These are phyloP conservation scores for Notothenia rossii DNA, from an alignment of 2,113 vertebrate genomes.

Conservation along the genomic window DNA sequence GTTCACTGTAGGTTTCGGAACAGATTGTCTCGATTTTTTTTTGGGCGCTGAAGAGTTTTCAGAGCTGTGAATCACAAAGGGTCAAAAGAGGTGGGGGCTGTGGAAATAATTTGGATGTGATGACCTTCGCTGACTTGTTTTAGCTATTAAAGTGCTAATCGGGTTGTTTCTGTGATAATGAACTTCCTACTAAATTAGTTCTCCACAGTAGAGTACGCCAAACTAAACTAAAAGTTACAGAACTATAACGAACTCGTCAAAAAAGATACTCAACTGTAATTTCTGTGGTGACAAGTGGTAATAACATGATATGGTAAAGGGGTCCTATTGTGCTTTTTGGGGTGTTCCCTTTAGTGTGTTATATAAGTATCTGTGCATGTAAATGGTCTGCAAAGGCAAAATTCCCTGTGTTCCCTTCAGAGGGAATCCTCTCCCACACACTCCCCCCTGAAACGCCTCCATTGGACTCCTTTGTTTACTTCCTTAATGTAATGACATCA, in stretches of 20 bases:
- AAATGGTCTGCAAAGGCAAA: too few relatives aligned
- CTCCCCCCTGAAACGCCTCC: too few relatives aligned
- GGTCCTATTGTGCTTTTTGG: too few relatives aligned
- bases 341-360: too few relatives aligned
- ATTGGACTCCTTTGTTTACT: too few relatives aligned
- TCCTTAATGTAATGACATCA: too few relatives aligned
- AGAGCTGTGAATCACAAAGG: neutral
- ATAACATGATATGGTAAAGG: too few relatives aligned
- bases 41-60: neutral
- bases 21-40: slow-evolving; percentile 12
- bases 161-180: neutral
- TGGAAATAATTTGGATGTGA: slow-evolving; percentile 6
- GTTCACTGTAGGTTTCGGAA: slow-evolving; percentile 15
- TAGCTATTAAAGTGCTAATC: slow-evolving; percentile 13
- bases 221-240: neutral
- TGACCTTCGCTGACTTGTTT: slow-evolving; percentile 30
- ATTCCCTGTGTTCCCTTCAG: too few relatives aligned
- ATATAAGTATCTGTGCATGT: too few relatives aligned
- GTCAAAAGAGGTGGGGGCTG: slow-evolving; percentile 9
- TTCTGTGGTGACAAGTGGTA: too few relatives aligned
- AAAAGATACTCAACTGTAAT: neutral
- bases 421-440: too few relatives aligned
- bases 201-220: neutral
- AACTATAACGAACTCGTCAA: neutral
- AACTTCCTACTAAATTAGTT: neutral